These are phyloP conservation scores for Opisthocomus hoazin DNA, from an alignment of 2,113 vertebrate species.

Conservation along the genomic window DNA sequence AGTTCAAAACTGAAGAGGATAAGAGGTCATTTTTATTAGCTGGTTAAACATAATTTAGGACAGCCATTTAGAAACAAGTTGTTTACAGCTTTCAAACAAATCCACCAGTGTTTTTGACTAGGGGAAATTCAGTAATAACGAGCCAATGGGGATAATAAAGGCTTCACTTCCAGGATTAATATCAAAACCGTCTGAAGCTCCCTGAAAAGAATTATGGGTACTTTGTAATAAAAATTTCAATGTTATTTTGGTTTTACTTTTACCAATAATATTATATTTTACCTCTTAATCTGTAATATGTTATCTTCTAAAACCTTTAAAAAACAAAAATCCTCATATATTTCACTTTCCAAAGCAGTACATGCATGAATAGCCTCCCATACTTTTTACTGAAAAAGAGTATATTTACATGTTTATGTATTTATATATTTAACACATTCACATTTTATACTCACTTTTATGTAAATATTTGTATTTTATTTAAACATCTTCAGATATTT, in stretches of 20 bases:
- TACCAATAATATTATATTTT: background rate
- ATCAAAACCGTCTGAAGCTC: background rate
- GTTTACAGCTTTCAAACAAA: background rate
- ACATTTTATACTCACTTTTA: background rate
- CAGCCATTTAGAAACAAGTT: background rate
- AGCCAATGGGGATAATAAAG: background rate
- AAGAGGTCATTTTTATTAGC: background rate
- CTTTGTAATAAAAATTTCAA: background rate
- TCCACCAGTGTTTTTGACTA: background rate
- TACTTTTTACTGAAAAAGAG: background rate
- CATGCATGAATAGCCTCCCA: background rate
- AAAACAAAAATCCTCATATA: background rate
- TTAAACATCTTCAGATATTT: background rate
- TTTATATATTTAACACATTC: background rate
- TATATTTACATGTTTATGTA: background rate
- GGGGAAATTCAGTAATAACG: background rate
- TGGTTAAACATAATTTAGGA: background rate
- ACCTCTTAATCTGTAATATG: background rate
- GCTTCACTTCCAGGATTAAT: background rate
- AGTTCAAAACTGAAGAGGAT: background rate
- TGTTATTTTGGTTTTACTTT: background rate
- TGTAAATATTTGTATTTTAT: background rate
- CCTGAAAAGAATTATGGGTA: background rate
- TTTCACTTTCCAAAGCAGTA: background rate
- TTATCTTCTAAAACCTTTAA: background rate